Base-by-base conservation (phyloP, 1,140 invertebrate species). In the Paraescarpia echinospica region DNA sequence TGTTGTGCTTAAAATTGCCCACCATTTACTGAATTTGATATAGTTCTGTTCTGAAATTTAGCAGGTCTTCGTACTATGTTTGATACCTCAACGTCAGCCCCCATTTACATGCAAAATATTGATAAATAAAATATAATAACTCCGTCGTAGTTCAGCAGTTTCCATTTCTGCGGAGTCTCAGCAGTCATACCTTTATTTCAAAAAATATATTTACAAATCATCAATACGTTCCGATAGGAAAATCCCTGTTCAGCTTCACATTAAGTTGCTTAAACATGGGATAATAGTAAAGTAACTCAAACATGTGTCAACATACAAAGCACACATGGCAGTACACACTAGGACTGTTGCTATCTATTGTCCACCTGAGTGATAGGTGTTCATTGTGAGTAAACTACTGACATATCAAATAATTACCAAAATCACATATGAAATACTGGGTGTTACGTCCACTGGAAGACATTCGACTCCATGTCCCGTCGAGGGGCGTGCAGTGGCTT, bases 401-500 rank as follows among this genome's bases (percentile, higher is more conserved):
- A 51, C 48, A 51, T 51, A n/a, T n/a, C n/a, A n/a, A n/a, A n/a
- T n/a, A n/a, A n/a, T n/a, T n/a, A n/a, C n/a, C n/a, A n/a, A n/a
- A n/a, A n/a, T n/a, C n/a, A n/a, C n/a, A n/a, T n/a, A n/a, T 6
- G 41, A 41, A 41, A 4, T 41, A 41, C 41, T 41, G 4, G 41
- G 4, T 41, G 90, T 34, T 34, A 90, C 35, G 14, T 35, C n/a
- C 89, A 90, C 91, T 92, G 92, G 92, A 92, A 92, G 31, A 93
- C 91, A 6, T 34, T 93, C 34, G 93, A 93, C 59, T 91, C 27
- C 93, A 94, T 95, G 92, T 96, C 95, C 92, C 94, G 94, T n/a
- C 95, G 92, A 14, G 95, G 95, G 91, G 93, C 93, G 35, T 94
- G 93, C 18, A 93, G 94, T 8, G 95, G 95, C 34, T 94, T 93